Percentiles rank a stretch among this genome's conserved stretches.
Evolutionary conservation across 2,113 vertebrate species (phyloP).

Genomic region (Mola mola): DNA sequence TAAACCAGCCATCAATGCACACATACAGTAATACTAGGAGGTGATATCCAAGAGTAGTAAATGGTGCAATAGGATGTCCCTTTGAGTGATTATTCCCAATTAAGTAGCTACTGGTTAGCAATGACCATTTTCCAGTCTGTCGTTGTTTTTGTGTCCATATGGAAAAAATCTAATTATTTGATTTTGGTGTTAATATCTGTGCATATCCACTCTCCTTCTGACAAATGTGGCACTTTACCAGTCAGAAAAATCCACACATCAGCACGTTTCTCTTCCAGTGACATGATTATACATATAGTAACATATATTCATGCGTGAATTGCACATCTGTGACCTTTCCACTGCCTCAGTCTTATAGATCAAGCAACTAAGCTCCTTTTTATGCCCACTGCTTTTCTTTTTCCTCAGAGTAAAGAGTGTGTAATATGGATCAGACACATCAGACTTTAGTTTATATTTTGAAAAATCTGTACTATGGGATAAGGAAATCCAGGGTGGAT

Average conservation of each 20-base stretch:
- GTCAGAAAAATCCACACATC: too few relatives aligned
- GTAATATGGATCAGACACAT: background rate
- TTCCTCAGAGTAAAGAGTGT: background rate
- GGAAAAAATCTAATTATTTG: constrained; percentile 28
- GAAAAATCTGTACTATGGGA: background rate
- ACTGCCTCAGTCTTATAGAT: background rate
- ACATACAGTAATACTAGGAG: constrained; percentile 7
- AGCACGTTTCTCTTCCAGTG: too few relatives aligned
- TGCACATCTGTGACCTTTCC: constrained; percentile 14
- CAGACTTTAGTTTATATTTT: background rate
- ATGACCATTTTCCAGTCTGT: background rate
- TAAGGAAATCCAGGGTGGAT: constrained; percentile 6
- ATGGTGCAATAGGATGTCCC: constrained; percentile 24
- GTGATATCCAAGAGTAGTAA: constrained; percentile 46
- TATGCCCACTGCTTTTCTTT: background rate
- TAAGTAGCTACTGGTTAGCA: constrained; percentile 16
- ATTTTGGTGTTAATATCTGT: too few relatives aligned
- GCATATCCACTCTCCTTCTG: background rate
- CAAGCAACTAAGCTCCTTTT: background rate
- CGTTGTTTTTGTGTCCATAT: constrained; percentile 18
- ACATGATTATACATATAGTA: too few relatives aligned
- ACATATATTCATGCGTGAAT: too few relatives aligned
- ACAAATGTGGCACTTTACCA: constrained; percentile 25
- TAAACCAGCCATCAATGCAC: constrained; percentile 27
- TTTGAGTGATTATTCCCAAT: constrained; percentile 16